A percentile compares a stretch with the other conserved stretches of the same genome.
phyloP scores from a whole-genome alignment of 1,140 invertebrate genomes.

The Drosophila paulistorum region DNA sequence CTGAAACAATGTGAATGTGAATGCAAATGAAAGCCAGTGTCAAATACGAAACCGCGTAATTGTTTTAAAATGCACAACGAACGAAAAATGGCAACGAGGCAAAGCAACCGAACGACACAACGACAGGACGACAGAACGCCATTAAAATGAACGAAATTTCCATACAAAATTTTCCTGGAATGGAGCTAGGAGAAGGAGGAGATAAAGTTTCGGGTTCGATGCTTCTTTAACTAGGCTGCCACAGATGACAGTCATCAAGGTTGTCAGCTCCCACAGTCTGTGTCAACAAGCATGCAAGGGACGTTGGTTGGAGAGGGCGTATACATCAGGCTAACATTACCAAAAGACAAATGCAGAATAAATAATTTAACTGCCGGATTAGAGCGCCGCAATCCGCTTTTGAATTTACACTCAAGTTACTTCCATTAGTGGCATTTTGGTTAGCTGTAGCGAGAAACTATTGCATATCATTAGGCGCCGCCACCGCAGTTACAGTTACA shows the following conservation, averaged over 20 bases:
- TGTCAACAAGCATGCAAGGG: neutral
- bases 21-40: slow-evolving; percentile 40
- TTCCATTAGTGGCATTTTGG: slow-evolving; percentile 70
- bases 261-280: neutral
- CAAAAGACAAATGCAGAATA: slow-evolving; percentile 74
- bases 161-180: slow-evolving; percentile 21
- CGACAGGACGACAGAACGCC: slow-evolving; percentile 21
- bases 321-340: slow-evolving; percentile 32
- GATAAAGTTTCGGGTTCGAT: slow-evolving; percentile 14
- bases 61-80: slow-evolving; percentile 74
- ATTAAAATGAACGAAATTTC: slow-evolving; percentile 66
- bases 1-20: slow-evolving; percentile 10
- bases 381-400: slow-evolving; percentile 75
- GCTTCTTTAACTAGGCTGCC: slow-evolving; percentile 2
- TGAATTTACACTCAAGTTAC: slow-evolving; percentile 79
- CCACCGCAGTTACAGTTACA: slow-evolving; percentile 21
- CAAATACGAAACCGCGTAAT: slow-evolving; percentile 76
- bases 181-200: slow-evolving; percentile 8
- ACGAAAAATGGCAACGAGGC: slow-evolving; percentile 39
- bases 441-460: slow-evolving; percentile 41
- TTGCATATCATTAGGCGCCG: slow-evolving; percentile 75
- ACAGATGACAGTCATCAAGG: slow-evolving; percentile 12
- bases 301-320: neutral
- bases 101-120: slow-evolving; percentile 7
- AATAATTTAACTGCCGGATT: slow-evolving; percentile 77